Percentiles rank a stretch among this genome's conserved stretches.
Evolutionary conservation across 2,113 vertebrate genomes (phyloP).

Genomic region (Drymodes brunneopygia): DNA sequence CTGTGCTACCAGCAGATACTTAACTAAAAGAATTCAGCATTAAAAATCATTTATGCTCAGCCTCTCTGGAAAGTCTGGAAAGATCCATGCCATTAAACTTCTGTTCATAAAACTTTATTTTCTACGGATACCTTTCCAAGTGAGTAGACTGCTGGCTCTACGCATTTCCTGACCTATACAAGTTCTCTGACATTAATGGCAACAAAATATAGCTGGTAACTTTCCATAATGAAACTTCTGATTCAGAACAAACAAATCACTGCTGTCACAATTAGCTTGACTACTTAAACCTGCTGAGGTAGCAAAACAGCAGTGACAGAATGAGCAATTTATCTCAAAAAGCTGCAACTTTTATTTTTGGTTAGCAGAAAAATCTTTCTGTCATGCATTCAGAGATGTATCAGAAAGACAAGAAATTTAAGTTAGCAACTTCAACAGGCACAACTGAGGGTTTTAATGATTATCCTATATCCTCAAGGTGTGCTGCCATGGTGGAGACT

Average conservation of each 20-base stretch:
- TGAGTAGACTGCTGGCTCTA: conserved; percentile 37
- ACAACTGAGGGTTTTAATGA: not conserved
- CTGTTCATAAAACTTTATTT: conserved; percentile 38
- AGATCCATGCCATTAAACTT: not conserved
- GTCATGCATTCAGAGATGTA: not conserved
- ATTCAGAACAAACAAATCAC: not conserved
- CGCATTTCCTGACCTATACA: not conserved
- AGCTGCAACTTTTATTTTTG: not conserved
- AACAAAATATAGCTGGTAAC: not conserved
- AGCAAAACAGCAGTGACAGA: not conserved
- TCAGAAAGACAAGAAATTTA: not conserved
- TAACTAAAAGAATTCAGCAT: not conserved
- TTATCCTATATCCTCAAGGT: not conserved
- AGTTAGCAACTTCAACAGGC: not conserved
- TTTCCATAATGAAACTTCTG: not conserved
- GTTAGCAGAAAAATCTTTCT: not conserved
- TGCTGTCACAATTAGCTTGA: not conserved
- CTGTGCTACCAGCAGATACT: not conserved
- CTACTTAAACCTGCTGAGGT: not conserved
- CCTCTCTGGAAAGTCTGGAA: not conserved
- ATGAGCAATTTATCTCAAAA: not conserved
- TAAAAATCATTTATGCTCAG: not conserved
- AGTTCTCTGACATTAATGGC: not conserved
- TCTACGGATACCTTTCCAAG: conserved; percentile 1
- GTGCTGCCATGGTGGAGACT: not conserved